Conservation (phyloP, 2,797 vertebrate genomes). For the Protonibea diacanthus region DNA sequence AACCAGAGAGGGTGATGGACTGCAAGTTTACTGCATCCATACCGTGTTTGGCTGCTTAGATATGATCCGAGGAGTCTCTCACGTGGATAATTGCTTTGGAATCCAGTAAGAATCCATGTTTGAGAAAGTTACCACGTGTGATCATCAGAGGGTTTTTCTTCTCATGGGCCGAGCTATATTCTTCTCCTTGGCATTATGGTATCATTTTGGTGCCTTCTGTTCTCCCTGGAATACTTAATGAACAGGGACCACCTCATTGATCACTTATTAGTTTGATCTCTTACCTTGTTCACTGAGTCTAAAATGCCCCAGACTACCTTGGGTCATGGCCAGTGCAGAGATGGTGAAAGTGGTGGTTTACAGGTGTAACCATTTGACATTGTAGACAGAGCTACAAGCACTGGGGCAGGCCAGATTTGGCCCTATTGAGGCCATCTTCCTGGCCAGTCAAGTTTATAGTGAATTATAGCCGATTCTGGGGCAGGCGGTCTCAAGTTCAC, state of each 20-base stretch:
- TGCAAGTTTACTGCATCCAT: constrained; percentile 37
- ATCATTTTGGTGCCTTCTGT: constrained; percentile 33
- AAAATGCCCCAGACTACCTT: constrained; percentile 57
- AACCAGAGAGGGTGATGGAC: constrained; percentile 39
- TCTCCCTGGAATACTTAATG: constrained; percentile 33
- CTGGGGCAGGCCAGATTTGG: constrained; percentile 54
- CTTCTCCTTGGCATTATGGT: constrained; percentile 31
- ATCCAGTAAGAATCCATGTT: constrained; percentile 60
- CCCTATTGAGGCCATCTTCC: constrained; percentile 66
- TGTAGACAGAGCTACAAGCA: constrained; percentile 65
- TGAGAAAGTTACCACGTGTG: constrained; percentile 37
- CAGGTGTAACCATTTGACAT: constrained; percentile 78
- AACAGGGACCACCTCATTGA: constrained; percentile 45
- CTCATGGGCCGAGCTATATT: constrained; percentile 33
- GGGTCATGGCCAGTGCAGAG: constrained; percentile 66
- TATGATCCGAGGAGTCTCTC: constrained; percentile 68
- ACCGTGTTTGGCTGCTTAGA: constrained; percentile 67
- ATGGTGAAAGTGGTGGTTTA: constrained; percentile 74
- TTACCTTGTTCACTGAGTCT: constrained; percentile 46
- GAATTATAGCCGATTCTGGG: constrained; percentile 80
- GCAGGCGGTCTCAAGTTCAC: constrained; percentile 82
- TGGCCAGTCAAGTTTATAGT: constrained; percentile 77
- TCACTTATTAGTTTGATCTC: constrained; percentile 45
- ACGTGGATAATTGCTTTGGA: constrained; percentile 69
- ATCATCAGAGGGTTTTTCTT: constrained; percentile 59